Conservation (phyloP, 2,797 vertebrate genomes). For the Karalla daura region DNA sequence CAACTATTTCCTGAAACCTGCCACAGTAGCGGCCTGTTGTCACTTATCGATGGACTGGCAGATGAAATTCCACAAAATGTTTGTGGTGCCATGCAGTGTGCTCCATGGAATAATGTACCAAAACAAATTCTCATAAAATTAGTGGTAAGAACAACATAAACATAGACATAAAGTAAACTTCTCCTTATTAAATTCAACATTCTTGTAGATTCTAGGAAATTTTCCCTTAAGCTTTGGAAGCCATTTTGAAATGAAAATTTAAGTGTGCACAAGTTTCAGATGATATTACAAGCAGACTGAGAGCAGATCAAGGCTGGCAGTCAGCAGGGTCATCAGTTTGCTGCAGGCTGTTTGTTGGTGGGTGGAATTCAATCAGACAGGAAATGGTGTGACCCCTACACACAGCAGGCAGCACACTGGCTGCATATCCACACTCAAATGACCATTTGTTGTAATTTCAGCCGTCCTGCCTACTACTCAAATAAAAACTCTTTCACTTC, state of each 20-base stretch:
- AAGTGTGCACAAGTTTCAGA: not conserved
- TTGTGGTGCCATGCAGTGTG: not conserved
- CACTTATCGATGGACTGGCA: too few relatives aligned
- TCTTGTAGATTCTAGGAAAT: constrained; percentile 6
- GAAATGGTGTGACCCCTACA: constrained; percentile 28
- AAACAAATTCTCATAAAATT: not conserved
- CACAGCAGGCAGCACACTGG: constrained; percentile 26
- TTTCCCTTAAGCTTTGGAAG: constrained; percentile 4
- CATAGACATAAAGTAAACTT: constrained; percentile 6
- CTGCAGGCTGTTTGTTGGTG: constrained; percentile 44
- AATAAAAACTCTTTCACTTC: not conserved
- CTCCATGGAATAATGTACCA: constrained; percentile 13
- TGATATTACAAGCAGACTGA: constrained; percentile 11
- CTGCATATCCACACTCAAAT: not conserved
- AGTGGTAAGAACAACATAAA: not conserved
- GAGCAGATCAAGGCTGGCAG: not conserved
- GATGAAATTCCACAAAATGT: too few relatives aligned
- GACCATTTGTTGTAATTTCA: constrained; percentile 28
- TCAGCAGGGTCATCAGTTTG: constrained; percentile 6
- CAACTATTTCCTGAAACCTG: too few relatives aligned
- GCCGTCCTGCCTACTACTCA: constrained; percentile 33
- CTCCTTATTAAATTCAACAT: constrained; percentile 16
- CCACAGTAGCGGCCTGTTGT: too few relatives aligned
- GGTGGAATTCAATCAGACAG: constrained; percentile 38
- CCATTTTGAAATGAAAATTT: constrained; percentile 13